These are phyloP conservation scores for Ormyrus nitidulus DNA, from an alignment of 2,888 invertebrate genomes.

Conservation along the genomic window DNA sequence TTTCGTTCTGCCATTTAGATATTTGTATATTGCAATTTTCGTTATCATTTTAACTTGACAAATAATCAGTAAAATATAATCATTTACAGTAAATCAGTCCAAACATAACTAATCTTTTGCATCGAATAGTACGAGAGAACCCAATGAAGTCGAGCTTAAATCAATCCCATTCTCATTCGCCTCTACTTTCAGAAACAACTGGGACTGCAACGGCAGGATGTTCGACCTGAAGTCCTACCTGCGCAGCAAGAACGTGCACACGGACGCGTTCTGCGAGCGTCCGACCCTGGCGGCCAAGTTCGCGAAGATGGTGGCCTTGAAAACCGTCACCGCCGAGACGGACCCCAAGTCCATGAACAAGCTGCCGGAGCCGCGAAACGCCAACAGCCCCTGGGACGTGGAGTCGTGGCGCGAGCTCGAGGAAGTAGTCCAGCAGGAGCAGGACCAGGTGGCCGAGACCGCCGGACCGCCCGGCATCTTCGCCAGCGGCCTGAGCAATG, in stretches of 20 bases:
- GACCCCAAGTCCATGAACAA: constrained; percentile 32
- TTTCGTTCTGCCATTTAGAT: no score
- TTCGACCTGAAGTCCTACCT: constrained; percentile 62
- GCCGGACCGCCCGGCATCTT: constrained; percentile 21
- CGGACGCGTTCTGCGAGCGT: constrained; percentile 59
- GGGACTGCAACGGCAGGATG: constrained; percentile 66
- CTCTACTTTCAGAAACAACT: constrained; percentile 65
- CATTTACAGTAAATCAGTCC: no score
- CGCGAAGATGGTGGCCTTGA: constrained; percentile 63
- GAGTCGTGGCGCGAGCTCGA: constrained; percentile 60
- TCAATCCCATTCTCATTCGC: not conserved
- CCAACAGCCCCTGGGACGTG: constrained; percentile 36
- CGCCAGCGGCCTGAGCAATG: constrained; percentile 42
- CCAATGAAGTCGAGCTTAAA: no score
- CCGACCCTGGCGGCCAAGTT: constrained; percentile 55
- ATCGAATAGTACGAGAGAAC: no score
- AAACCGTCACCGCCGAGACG: constrained; percentile 40
- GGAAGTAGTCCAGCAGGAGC: constrained; percentile 54
- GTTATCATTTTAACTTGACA: not conserved
- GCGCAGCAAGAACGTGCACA: constrained; percentile 54
- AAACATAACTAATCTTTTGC: no score
- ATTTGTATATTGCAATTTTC: no score
- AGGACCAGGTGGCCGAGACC: constrained; percentile 42
- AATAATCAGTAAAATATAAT: not conserved
- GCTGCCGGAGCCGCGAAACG: constrained; percentile 7